Base-by-base conservation (phyloP, 2,113 vertebrate species). In the Paramormyrops kingsleyae region DNA sequence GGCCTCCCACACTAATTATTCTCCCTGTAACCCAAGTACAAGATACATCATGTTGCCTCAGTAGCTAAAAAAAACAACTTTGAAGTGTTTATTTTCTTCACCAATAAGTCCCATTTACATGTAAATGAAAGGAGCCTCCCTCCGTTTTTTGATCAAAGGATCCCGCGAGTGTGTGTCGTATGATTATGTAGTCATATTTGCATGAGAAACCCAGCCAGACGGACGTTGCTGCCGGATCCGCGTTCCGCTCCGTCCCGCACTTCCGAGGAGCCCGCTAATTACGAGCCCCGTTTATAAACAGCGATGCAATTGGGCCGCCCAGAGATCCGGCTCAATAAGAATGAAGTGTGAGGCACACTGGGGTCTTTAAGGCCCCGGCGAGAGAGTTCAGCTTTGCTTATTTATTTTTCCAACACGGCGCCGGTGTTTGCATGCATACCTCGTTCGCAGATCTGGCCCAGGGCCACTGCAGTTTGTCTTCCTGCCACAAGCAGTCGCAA, bases 61-160 rank as follows among this genome's bases (percentile, higher is more conserved):
- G 86, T 50, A 21, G 35, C 89, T 91, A 52, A 17, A 35, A 53
- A 49, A 52, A 88, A 35, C 88, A 59, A 91, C 89, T 90, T 89
- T 90, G 62, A 90, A 87, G 77, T 88, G 50, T 87, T 88, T 39
- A 86, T 90, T 90, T 89, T 88, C 80, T 35, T 39, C 62, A 15
- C n/a, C 86, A 87, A 80, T 80, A 87, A 53, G 80, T 86, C 62
- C 80, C 6, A 90, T 91, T 91, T 89, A 80, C 70, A 91, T 91
- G 88, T 83, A 90, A 92, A 92, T 91, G 56, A 89, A 89, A 47
- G 9, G 50, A 66, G 52, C 7, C 74, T 49, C 70, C 44, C 19
- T 21, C 35, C 83, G 17, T 86, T 88, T 87, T 62, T 62, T 83
- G 88, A 91, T 89, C 87, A 90, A 87, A 92, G 90, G 84, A 56